Conservation (phyloP, 2,888 invertebrate species). For the Apantesis nais region DNA sequence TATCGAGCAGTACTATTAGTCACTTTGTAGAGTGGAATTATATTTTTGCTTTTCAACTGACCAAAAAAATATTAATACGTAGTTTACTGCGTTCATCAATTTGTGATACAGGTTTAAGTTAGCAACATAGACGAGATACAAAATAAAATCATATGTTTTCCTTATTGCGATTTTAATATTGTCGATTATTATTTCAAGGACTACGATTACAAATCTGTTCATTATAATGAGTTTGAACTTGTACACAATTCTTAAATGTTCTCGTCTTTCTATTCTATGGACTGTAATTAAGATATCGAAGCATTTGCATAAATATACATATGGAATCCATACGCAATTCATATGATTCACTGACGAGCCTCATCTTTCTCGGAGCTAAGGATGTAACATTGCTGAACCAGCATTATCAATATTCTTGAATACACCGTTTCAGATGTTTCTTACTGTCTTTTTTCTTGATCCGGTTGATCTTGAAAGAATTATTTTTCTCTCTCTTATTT, state of each 20-base stretch:
- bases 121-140: no score
- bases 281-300: not conserved
- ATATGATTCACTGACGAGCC: not conserved
- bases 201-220: no score
- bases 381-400: not conserved
- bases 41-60: not conserved
- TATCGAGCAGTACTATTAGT: not conserved
- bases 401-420: not conserved
- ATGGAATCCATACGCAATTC: not conserved
- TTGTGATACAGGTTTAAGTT: not conserved
- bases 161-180: no score
- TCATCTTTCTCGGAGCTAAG: not conserved
- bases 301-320: not conserved
- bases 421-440: not conserved
- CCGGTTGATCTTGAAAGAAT: not conserved
- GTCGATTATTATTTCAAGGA: no score
- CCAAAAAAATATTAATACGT: not conserved
- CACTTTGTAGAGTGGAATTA: not conserved
- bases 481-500: no score
- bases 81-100: no score
- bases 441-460: not conserved
- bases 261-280: not conserved
- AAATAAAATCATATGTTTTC: not conserved
- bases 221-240: no score
- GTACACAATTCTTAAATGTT: not conserved